A percentile compares a stretch with the other conserved stretches of the same genome.
Conservation (phyloP, 92 coral and sea anemone species). For the Palythoa caribaeorum region DNA sequence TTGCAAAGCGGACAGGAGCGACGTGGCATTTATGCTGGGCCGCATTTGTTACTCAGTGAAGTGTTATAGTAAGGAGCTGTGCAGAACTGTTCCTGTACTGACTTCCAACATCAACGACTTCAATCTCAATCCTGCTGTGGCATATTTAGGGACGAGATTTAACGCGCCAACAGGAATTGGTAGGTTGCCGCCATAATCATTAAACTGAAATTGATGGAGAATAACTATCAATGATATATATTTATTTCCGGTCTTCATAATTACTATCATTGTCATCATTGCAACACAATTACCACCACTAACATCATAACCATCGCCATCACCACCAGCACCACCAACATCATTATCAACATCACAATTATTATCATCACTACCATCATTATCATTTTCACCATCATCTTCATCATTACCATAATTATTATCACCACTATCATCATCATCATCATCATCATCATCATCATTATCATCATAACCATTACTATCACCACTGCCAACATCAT, state of each 20-base stretch:
- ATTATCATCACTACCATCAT: too few species aligned
- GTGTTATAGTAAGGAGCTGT: constrained; percentile 92
- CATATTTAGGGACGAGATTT: constrained; percentile 76
- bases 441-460: background rate
- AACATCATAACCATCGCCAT: too few species aligned
- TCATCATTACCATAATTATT: background rate
- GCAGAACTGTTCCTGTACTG: constrained; percentile 91
- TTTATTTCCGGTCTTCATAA: background rate
- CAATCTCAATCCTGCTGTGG: constrained; percentile 87
- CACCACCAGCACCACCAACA: too few species aligned
- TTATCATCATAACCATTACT: background rate
- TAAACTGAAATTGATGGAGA: background rate
- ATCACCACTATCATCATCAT: background rate
- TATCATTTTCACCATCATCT: too few species aligned
- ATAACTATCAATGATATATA: background rate
- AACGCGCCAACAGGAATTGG: constrained; percentile 68
- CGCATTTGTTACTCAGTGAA: constrained; percentile 93
- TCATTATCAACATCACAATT: too few species aligned
- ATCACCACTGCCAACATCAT: background rate
- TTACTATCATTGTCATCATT: background rate
- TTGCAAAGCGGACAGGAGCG: constrained; percentile 84
- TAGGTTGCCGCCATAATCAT: constrained; percentile 25
- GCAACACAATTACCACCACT: too few species aligned
- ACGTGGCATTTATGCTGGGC: constrained; percentile 98
- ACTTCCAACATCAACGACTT: constrained; percentile 77